These are phyloP conservation scores for Lycaena phlaeas DNA, from an alignment of 2,888 invertebrate genomes.

Conservation along the genomic window DNA sequence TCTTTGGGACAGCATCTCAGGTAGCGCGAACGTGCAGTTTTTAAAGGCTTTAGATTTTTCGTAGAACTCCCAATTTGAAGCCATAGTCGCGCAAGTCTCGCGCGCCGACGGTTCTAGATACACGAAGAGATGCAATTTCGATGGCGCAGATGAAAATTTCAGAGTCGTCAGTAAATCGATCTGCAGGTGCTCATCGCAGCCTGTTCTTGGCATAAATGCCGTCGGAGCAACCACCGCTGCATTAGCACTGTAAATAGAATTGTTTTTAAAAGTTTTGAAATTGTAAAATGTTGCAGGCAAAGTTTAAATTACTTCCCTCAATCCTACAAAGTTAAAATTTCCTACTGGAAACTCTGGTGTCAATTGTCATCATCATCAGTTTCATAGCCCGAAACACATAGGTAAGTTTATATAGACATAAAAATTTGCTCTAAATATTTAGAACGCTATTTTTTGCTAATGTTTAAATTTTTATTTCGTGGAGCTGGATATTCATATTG, in stretches of 20 bases:
- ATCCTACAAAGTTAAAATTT: too few species aligned
- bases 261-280: not conserved
- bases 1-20: too few species aligned
- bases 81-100: not conserved
- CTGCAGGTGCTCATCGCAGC: not conserved
- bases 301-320: too few species aligned
- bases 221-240: not conserved
- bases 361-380: too few species aligned
- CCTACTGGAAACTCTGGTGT: too few species aligned
- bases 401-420: too few species aligned
- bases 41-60: not conserved
- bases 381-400: too few species aligned
- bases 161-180: not conserved
- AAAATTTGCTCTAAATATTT: too few species aligned
- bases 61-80: not conserved
- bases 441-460: too few species aligned
- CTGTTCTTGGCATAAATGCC: not conserved
- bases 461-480: too few species aligned
- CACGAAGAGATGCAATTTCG: not conserved
- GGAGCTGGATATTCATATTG: too few species aligned
- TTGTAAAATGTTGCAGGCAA: too few species aligned
- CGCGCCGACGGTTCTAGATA: not conserved
- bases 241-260: not conserved
- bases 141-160: not conserved
- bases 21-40: not conserved